These are phyloP conservation scores for Caenorhabditis sulstoni DNA, from an alignment of 2,888 invertebrate species.

Conservation along the genomic window DNA sequence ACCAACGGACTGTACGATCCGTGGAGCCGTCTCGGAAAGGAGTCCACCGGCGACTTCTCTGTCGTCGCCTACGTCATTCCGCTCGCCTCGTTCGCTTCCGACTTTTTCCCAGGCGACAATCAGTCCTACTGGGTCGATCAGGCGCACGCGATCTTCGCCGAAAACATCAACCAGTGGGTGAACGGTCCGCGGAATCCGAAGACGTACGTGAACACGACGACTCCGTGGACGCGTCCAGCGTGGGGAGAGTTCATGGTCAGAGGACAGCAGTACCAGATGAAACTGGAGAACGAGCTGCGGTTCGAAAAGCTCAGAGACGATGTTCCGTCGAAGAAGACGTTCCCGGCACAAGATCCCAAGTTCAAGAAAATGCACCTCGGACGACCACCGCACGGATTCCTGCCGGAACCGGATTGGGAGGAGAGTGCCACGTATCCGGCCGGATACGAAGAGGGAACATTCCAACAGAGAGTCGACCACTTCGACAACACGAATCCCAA, in stretches of 20 bases:
- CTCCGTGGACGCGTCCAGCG: constrained; percentile 40
- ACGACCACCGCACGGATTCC: constrained; percentile 63
- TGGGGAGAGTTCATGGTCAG: constrained; percentile 11
- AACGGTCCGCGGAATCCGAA: constrained; percentile 51
- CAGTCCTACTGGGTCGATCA: constrained; percentile 30
- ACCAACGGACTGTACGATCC: constrained; percentile 61
- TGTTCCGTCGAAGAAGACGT: constrained; percentile 43
- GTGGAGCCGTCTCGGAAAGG: constrained; percentile 42
- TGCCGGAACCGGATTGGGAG: constrained; percentile 40
- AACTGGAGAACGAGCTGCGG: constrained; percentile 1
- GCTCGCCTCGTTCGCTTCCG: constrained; percentile 54
- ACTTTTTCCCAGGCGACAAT: constrained; percentile 59
- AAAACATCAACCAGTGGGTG: constrained; percentile 68
- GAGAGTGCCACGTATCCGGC: constrained; percentile 11
- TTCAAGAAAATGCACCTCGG: constrained; percentile 56
- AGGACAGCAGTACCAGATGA: background rate
- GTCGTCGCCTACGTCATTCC: constrained; percentile 43
- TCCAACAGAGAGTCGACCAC: constrained; percentile 64
- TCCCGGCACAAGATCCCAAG: constrained; percentile 5
- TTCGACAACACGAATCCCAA: constrained; percentile 62
- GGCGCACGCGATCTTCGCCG: constrained; percentile 57
- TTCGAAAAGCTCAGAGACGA: constrained; percentile 39
- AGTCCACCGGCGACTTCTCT: constrained; percentile 29
- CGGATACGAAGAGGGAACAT: constrained; percentile 40
- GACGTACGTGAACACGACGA: constrained; percentile 43